Conservation (phyloP, 2,113 vertebrate genomes). For the Struthidea cinerea region DNA sequence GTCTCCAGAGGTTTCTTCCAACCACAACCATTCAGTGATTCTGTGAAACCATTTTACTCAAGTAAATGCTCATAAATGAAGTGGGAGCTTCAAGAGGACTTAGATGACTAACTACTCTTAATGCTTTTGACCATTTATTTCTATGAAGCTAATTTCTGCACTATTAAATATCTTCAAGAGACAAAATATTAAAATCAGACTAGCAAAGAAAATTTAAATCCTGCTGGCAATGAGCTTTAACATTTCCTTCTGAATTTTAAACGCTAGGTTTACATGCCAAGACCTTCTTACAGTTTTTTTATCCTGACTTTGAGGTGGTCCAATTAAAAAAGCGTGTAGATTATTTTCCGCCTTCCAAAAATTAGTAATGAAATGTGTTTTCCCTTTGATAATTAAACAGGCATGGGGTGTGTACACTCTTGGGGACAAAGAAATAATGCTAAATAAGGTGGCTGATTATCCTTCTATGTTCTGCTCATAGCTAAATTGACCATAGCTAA, state of each 20-base stretch:
- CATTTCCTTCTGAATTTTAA: conserved; percentile 9
- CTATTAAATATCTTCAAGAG: background rate
- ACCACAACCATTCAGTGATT: background rate
- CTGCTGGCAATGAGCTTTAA: background rate
- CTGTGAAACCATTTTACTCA: background rate
- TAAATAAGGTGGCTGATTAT: background rate
- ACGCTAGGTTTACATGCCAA: background rate
- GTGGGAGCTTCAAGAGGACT: background rate
- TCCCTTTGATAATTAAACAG: background rate
- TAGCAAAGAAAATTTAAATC: background rate
- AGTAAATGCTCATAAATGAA: background rate
- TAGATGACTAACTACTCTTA: background rate
- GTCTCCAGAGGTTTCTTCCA: background rate
- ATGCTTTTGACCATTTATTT: background rate
- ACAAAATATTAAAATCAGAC: conserved; percentile 1
- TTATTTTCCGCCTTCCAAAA: background rate
- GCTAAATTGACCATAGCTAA: conserved; percentile 38
- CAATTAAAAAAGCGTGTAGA: background rate
- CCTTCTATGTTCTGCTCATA: conserved; percentile 4
- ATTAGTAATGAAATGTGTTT: background rate
- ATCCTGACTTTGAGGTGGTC: background rate
- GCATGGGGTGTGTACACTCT: background rate
- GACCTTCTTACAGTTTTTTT: background rate
- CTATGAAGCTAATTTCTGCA: background rate
- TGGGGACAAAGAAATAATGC: background rate